phyloP scores from a whole-genome alignment of 1,140 invertebrate genomes.

The Chelonus insularis region DNA sequence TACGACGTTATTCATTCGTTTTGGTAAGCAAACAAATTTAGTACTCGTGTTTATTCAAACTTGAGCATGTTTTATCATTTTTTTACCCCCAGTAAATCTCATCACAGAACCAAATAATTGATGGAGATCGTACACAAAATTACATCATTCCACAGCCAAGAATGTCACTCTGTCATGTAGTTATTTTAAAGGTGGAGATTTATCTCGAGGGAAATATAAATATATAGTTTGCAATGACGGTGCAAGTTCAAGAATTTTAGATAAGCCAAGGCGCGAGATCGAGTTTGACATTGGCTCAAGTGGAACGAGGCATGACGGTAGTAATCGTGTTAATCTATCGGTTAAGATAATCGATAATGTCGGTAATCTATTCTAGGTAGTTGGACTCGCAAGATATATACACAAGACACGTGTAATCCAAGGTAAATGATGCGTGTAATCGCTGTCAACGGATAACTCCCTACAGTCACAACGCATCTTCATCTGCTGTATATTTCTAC shows the following conservation, averaged over 20 bases:
- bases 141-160: no score
- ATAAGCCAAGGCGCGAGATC: conserved; percentile 32
- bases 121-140: no score
- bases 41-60: background rate
- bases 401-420: conserved; percentile 32
- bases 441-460: conserved; percentile 31
- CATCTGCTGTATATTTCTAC: conserved; percentile 30
- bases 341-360: conserved; percentile 49
- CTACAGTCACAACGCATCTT: conserved; percentile 34
- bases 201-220: background rate
- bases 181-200: no score
- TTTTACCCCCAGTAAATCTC: no score
- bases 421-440: conserved; percentile 49
- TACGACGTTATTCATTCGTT: background rate
- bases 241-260: conserved; percentile 10
- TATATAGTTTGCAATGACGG: background rate
- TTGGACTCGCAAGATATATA: conserved; percentile 21
- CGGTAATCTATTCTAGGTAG: conserved; percentile 45
- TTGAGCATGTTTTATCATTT: background rate
- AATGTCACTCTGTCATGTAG: no score
- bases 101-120: no score
- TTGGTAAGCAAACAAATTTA: background rate
- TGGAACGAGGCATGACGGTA: conserved; percentile 43
- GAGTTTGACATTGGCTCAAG: conserved; percentile 45
- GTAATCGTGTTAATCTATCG: conserved; percentile 50